Evolutionary conservation across 1,140 invertebrate genomes (phyloP).

Genomic region (Cotesia glomerata): DNA sequence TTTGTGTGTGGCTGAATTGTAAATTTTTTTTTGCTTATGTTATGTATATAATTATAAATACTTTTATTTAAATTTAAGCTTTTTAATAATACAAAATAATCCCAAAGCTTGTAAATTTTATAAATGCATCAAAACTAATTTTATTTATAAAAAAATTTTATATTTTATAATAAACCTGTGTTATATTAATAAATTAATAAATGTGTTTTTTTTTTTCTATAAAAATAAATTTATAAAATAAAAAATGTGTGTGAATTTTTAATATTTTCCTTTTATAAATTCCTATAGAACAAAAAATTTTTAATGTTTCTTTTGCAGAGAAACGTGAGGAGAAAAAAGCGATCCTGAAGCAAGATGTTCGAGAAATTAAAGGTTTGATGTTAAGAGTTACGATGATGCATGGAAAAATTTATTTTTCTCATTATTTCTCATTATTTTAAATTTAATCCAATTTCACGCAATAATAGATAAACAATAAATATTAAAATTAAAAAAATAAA

Average conservation of each 20-base stretch:
- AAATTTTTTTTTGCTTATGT: slow-evolving; percentile 25
- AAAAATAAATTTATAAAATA: too few species aligned
- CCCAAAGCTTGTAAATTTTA: too few species aligned
- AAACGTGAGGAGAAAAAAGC: slow-evolving; percentile 50
- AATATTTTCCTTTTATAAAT: slow-evolving; percentile 18
- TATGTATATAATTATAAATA: too few species aligned
- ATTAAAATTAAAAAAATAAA: slow-evolving; percentile 4
- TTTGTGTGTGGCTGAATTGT: slow-evolving; percentile 6
- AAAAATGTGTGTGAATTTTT: slow-evolving; percentile 15
- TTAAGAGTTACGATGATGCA: slow-evolving; percentile 38
- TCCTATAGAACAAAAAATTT: slow-evolving; percentile 31
- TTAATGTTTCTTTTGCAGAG: slow-evolving; percentile 48
- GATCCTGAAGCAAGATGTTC: slow-evolving; percentile 56
- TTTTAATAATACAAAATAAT: too few species aligned
- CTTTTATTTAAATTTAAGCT: too few species aligned
- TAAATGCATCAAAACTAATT: slow-evolving; percentile 3
- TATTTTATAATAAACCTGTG: too few species aligned
- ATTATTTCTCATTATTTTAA: too few species aligned
- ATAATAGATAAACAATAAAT: neutral
- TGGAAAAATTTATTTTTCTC: slow-evolving; percentile 27
- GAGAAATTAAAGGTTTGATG: slow-evolving; percentile 61
- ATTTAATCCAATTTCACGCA: too few species aligned
- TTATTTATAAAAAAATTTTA: too few species aligned
- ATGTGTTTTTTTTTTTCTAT: neutral
- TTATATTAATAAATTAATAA: slow-evolving; percentile 6